Evolutionary conservation across 1,140 invertebrate genomes (phyloP), one percentile per base, ranked within the genome.

Genomic region (Phthorimaea operculella): DNA sequence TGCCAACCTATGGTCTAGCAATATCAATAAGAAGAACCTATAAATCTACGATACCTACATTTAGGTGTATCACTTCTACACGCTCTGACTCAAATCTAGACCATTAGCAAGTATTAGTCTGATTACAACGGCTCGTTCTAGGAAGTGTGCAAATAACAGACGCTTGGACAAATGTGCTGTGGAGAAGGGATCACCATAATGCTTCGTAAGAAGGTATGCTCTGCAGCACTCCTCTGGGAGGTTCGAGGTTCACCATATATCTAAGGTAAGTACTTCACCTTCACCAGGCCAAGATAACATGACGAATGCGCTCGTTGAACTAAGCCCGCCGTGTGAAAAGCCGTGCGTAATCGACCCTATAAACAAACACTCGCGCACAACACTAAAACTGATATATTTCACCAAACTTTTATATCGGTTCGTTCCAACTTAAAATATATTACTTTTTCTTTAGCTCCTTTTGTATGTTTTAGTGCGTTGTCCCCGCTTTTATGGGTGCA

Each of bases 401-500:
- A 82, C 73, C 71, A 72, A 78, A 80, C 76, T 83, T 85, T 83
- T 83, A 83, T 84, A 83, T 74, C 72, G 71, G 72, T 82, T 76
- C 69, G 61, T 67, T 76, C 70, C 66, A 71, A 77, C 79, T 81
- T 79, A 62, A 77, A 85, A 81, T 85, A 82, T 83, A 81, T 82
- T 79, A 76, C 77, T 81, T 82, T 72, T 83, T 85, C 79, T 83
- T 82, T 85, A 85, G 79, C 79, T 81, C 80, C 82, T 85, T 85
- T 85, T 85, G 82, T 83, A 75, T 79, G 72, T 82, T 83, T 83
- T 82, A 78, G 73, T 77, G 71, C 73, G 70, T 75, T 82, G 71
- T 82, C 80, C 77, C 75, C 71, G 68, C 67, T 76, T 85, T 85
- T 85, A 83, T 81, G 77, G 72, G 65, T 59, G 66, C 81, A 68